phyloP scores from a whole-genome alignment of 1,140 invertebrate genomes.

The Ceratosolen fusciceps region DNA sequence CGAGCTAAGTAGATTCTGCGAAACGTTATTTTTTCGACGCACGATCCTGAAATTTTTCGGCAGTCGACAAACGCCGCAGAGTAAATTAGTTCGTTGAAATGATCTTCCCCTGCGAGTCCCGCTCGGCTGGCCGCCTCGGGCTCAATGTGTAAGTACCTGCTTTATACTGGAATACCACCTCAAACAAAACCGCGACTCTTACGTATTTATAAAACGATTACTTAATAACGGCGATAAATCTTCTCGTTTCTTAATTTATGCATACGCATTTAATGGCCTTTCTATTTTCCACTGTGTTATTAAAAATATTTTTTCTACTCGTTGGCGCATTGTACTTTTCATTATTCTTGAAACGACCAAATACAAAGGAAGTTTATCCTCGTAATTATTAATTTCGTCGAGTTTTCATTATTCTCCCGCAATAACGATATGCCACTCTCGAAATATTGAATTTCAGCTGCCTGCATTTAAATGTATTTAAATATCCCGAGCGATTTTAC shows the following conservation, averaged over 20 bases:
- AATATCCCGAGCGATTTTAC: too few species aligned
- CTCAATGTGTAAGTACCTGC: conserved; percentile 38
- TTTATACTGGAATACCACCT: conserved; percentile 40
- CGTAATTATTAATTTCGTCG: too few species aligned
- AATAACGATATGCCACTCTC: too few species aligned
- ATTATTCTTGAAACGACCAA: not conserved
- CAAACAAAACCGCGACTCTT: conserved; percentile 21
- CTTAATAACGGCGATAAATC: conserved; percentile 40
- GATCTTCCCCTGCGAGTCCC: conserved; percentile 11
- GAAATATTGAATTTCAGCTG: too few species aligned
- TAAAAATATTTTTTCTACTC: not conserved
- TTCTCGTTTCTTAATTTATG: not conserved
- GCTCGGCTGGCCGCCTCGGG: conserved; percentile 5
- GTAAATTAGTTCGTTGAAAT: conserved; percentile 45
- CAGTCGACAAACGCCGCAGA: not conserved
- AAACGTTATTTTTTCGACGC: conserved; percentile 37
- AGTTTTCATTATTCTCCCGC: too few species aligned
- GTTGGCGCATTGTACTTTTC: not conserved
- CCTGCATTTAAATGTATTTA: too few species aligned
- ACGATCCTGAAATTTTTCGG: conserved; percentile 31
- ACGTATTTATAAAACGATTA: conserved; percentile 28
- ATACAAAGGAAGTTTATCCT: not conserved
- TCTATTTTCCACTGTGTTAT: not conserved
- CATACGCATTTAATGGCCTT: conserved; percentile 28
- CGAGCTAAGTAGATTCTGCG: conserved; percentile 36